phyloP scores from a whole-genome alignment of 2,888 invertebrate species.

The Thereva nobilitata region DNA sequence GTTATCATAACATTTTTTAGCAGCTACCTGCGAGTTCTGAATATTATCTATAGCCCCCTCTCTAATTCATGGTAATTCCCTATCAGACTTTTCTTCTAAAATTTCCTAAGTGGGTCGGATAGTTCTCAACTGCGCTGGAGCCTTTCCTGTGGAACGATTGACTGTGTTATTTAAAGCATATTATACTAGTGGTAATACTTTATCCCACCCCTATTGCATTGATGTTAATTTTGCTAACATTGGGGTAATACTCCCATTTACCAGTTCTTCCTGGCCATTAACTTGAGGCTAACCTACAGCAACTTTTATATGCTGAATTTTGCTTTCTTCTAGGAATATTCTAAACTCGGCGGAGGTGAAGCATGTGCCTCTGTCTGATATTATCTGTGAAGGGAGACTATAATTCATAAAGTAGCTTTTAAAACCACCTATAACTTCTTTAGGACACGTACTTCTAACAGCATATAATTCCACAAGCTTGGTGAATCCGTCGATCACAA shows the following conservation, averaged over 20 bases:
- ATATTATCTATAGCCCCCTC: too few relatives aligned
- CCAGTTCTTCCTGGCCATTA: slow-evolving; percentile 45
- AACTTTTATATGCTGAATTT: slow-evolving; percentile 39
- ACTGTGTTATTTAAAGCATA: background rate
- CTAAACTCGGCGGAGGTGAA: slow-evolving; percentile 43
- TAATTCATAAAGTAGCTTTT: slow-evolving; percentile 43
- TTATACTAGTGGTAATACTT: background rate
- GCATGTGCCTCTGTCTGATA: slow-evolving; percentile 43
- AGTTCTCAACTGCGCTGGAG: too few relatives aligned
- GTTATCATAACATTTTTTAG: too few relatives aligned
- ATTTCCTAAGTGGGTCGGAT: too few relatives aligned
- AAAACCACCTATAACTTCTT: slow-evolving; percentile 46
- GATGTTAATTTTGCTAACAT: background rate
- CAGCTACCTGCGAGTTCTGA: too few relatives aligned
- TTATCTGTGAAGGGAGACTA: slow-evolving; percentile 39
- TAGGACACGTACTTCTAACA: slow-evolving; percentile 38
- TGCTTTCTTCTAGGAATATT: slow-evolving; percentile 37
- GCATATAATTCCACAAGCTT: slow-evolving; percentile 39
- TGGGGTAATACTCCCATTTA: slow-evolving; percentile 27
- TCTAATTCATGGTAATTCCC: too few relatives aligned
- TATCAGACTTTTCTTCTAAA: too few relatives aligned
- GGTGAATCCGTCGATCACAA: slow-evolving; percentile 37
- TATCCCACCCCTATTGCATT: background rate
- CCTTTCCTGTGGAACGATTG: background rate
- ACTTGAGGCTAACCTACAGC: slow-evolving; percentile 43